Evolutionary conservation across 2,113 vertebrate genomes (phyloP).

Genomic region (Uria lomvia): DNA sequence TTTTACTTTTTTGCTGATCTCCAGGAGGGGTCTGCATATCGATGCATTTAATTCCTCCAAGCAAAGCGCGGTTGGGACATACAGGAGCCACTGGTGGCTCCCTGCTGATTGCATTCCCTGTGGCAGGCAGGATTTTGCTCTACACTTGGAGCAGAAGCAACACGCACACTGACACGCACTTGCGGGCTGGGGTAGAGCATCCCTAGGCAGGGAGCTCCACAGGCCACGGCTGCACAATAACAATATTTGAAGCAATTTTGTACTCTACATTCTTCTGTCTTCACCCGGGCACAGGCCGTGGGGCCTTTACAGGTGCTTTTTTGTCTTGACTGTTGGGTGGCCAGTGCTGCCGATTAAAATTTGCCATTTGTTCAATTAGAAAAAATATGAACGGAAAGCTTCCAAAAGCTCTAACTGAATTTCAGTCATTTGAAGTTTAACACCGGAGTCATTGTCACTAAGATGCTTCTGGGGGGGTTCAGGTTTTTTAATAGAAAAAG

Average conservation of each 20-base stretch:
- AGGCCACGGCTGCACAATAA: not conserved
- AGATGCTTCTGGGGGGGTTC: not conserved
- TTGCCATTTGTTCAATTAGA: not conserved
- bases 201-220: not conserved
- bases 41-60: not conserved
- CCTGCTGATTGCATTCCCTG: not conserved
- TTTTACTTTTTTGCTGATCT: not conserved
- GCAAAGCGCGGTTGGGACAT: too few species aligned
- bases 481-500: too few species aligned
- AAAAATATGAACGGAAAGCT: not conserved
- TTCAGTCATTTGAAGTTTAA: not conserved
- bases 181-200: too few species aligned
- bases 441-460: not conserved
- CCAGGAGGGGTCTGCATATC: rapidly evolving
- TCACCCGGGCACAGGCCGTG: not conserved
- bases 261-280: not conserved
- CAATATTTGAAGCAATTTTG: not conserved
- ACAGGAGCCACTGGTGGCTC: too few species aligned
- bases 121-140: not conserved
- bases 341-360: not conserved
- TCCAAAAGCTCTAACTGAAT: not conserved
- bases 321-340: too few species aligned
- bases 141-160: rapidly evolving
- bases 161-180: rapidly evolving
- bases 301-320: not conserved